Evolutionary conservation across 2,888 invertebrate genomes (phyloP), one percentile per base, ranked within the genome.

Genomic region (Lampropteryx suffumata): DNA sequence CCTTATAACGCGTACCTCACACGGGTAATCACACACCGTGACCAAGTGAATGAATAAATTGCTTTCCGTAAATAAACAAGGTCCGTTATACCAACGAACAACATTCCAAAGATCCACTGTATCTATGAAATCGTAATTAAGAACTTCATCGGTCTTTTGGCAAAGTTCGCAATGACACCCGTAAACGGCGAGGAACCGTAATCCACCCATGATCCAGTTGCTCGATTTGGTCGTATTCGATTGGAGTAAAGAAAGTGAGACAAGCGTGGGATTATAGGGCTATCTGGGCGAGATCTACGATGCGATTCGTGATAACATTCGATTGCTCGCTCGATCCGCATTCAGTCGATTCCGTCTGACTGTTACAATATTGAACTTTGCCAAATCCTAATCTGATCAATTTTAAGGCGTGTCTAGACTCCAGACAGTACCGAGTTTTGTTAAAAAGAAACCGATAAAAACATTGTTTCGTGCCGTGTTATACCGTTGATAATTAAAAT

Each of bases 211-310:
- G 71, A 69, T 73, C 72, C 71, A 76, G 66, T 76, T 76, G 66
- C 74, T 71, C 62, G 61, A 76, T 77, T 79, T 76, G 79, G 73
- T 65, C 56, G 43, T 56, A 41, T 53, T 59, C 65, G 64, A 61
- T 66, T 72, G 71, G 69, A 61, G 65, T 64, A 68, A 76, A 68
- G 77, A 82, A 84, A 82, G 79, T 79, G 69, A 75, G 69, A 64
- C 73, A 63, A 73, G 72, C 82, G 83, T 83, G 82, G 80, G 84
- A 80, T 74, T 71, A 65, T 65, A 68, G 65, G 70, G 71, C 67
- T 71, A 76, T 79, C 73, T 73, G 73, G 66, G 62, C 70, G 65
- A 70, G 67, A 73, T 75, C 67, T 60, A 37, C 48, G 61, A 68
- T 65, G 50, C 29, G 24, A 50, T 50, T 47, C 53, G 39, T 55